Evolutionary conservation across 2,888 invertebrate species (phyloP), one percentile per base, ranked within the genome.

Genomic region (Lottia gigantea): DNA sequence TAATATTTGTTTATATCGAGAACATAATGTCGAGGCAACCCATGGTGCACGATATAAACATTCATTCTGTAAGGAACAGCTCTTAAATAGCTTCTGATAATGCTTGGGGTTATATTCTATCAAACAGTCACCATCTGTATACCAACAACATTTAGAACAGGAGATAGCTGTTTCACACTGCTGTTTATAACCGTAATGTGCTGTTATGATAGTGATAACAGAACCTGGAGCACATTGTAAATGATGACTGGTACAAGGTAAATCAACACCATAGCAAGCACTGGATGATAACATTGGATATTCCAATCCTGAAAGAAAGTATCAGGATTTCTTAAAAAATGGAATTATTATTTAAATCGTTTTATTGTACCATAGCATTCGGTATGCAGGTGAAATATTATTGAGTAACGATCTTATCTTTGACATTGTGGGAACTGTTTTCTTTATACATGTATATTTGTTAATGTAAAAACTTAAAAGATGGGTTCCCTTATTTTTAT

Each of bases 191-290:
- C 55, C 55, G 14, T 55, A 55, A 12, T 55, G 55, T 11, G 55
- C 55, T 23, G 19, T 55, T 8, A 23, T 55, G 23, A 55, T 55
- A 55, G 23, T 55, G 55, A 55, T 55, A 11, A 55, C 55, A 12
- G 55, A 19, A 14, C 23, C 12, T 19, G 23, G 19, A 23, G 55
- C 11, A 55, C 55, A 55, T 11, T 55, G 55, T 23, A 55, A 23
- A 23, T 55, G 55, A 55, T 55, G 55, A 55, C 55, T 55, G 19
- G 55, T 55, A 55, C 55, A 55, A 23, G 55, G 55, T 55, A 55
- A 19, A 55, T 55, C 55, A 3, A 55, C 55, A 19, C 55, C 55
- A 55, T 55, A 55, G 4, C 55, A 55, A 11, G 55, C 55, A 55
- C 55, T 55, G 12, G 55, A 55, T 4, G 55, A 55, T 55, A 55